Conservation (phyloP, 2,113 vertebrate species). For the Catagonus wagneri region DNA sequence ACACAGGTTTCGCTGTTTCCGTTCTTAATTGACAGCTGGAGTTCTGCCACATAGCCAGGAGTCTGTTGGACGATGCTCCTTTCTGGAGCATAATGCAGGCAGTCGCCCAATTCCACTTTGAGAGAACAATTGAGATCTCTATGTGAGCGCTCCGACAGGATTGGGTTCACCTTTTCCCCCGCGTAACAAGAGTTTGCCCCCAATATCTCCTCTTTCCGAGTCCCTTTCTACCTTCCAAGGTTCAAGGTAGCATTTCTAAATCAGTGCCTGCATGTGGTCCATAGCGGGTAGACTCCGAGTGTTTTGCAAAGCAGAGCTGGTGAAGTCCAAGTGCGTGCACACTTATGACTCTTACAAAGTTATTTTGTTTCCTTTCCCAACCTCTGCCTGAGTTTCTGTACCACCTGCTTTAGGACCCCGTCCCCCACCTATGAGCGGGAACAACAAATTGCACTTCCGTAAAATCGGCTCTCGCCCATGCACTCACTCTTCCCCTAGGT, state of each 20-base stretch:
- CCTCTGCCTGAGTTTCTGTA: not conserved
- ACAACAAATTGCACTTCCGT: not conserved
- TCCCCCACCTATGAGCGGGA: not conserved
- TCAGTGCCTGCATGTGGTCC: not conserved
- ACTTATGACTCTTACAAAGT: not conserved
- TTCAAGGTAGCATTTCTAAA: not conserved
- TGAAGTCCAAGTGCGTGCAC: not conserved
- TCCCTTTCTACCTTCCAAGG: not conserved
- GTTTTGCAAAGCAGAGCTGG: slow-evolving; percentile 20
- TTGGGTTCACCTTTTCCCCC: not conserved
- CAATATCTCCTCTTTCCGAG: not conserved
- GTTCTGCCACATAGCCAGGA: not conserved
- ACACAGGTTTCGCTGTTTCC: not conserved
- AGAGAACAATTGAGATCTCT: not conserved
- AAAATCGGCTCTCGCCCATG: slow-evolving; percentile 10
- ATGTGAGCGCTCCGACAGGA: not conserved
- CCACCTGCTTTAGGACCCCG: not conserved
- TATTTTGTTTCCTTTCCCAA: not conserved
- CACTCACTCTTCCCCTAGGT: not conserved
- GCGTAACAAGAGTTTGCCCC: not conserved
- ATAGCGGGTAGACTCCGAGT: not conserved
- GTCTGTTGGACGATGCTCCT: not conserved
- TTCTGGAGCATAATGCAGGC: not conserved
- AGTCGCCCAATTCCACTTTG: not conserved
- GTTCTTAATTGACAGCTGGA: not conserved